phyloP scores from a whole-genome alignment of 2,113 vertebrate species.

The Arvicanthis niloticus region DNA sequence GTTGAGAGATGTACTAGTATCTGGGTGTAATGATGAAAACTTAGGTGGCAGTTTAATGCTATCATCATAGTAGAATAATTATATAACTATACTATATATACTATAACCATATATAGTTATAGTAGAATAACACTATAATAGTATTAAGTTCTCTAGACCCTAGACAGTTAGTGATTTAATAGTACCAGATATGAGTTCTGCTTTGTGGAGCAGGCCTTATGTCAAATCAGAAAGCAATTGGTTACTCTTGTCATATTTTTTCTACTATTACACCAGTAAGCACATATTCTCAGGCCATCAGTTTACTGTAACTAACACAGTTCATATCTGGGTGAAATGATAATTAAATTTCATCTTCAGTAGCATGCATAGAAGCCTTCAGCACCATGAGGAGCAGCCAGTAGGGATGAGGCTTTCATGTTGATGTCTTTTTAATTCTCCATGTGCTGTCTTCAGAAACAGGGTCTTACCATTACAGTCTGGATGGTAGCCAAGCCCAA shows the following conservation, averaged over 20 bases:
- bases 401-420: not conserved
- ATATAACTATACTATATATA: too few species aligned
- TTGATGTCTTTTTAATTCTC: too few species aligned
- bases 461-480: not conserved
- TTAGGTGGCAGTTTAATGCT: not conserved
- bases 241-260: not conserved
- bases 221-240: not conserved
- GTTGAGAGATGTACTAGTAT: not conserved
- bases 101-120: too few species aligned
- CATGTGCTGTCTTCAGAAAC: not conserved
- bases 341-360: not conserved
- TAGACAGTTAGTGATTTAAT: not conserved
- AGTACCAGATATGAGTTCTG: not conserved
- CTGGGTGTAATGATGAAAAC: not conserved
- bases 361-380: not conserved
- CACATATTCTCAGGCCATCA: not conserved
- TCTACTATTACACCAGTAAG: not conserved
- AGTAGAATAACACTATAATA: not conserved
- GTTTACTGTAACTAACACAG: not conserved
- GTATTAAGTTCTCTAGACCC: not conserved
- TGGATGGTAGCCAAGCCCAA: not conserved
- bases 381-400: not conserved
- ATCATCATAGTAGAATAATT: too few species aligned
- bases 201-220: not conserved
- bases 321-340: not conserved